These are phyloP conservation scores for Galeopterus variegatus DNA, from an alignment of 2,113 vertebrate species.

Conservation along the genomic window DNA sequence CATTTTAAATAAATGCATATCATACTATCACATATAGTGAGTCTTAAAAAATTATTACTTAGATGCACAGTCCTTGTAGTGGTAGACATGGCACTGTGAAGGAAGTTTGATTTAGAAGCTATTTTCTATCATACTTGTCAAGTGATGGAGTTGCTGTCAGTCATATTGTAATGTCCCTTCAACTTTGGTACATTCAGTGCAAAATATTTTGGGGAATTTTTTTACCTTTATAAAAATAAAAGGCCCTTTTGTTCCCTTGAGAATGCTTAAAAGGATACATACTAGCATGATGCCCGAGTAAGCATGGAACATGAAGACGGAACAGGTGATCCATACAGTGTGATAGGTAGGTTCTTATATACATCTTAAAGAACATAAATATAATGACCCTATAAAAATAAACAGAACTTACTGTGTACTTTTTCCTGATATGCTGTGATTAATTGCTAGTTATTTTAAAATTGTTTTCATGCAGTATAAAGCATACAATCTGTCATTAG, in stretches of 20 bases:
- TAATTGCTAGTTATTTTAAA: conserved; percentile 89
- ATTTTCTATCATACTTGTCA: conserved; percentile 84
- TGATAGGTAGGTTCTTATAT: conserved; percentile 84
- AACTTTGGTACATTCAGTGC: conserved; percentile 93
- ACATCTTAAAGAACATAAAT: conserved; percentile 88
- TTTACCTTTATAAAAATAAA: conserved; percentile 92
- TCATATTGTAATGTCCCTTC: conserved; percentile 87
- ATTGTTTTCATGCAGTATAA: conserved; percentile 91
- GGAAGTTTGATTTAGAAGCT: conserved; percentile 84
- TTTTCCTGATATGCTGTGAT: conserved; percentile 89
- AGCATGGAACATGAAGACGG: conserved; percentile 86
- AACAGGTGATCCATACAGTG: conserved; percentile 78
- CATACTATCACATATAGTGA: conserved; percentile 86
- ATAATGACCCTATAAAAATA: conserved; percentile 89
- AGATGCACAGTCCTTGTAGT: conserved; percentile 88
- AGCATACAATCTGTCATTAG: conserved; percentile 88
- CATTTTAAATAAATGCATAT: conserved; percentile 91
- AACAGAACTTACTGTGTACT: conserved; percentile 89
- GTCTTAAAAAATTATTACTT: conserved; percentile 90
- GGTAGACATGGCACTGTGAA: conserved; percentile 87
- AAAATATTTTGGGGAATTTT: conserved; percentile 89
- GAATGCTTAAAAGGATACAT: conserved; percentile 88
- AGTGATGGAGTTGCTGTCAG: conserved; percentile 85
- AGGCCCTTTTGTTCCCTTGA: conserved; percentile 88
- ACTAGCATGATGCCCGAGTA: conserved; percentile 85